Evolutionary conservation across 30 jellyfish, hydroid and myxozoan species (phyloP), one percentile per base, ranked within the genome.

Genomic region (Aurelia sp.): DNA sequence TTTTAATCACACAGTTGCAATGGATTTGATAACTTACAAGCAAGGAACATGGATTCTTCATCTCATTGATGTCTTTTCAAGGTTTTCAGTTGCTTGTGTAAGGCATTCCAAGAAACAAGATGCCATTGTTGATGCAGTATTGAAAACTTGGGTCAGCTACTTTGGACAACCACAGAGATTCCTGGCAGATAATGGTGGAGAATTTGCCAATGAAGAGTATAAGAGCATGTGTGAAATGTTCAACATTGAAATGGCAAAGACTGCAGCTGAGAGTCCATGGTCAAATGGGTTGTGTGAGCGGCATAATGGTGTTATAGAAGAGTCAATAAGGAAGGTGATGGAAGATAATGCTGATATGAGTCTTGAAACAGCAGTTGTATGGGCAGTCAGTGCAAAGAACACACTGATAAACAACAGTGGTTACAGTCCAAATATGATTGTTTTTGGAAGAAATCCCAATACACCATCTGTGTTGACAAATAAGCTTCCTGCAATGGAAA

Each of bases 111-210:
- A 37, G 50, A 37, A 37, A 37, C 50, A 37, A 37, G 50, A 37
- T 37, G 3, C 50, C 50, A 37, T 37, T 4, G 50, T 37, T 37
- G 50, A 37, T 37, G 50, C 50, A 37, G 50, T 37, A 37, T 37
- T 37, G 50, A 37, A 37, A 37, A 3, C 9, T 4, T 37, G 67
- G 67, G 8, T 58, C 27, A 15, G 27, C 67, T 58, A 15, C 3
- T 58, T 5, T 13, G 67, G 67, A 15, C 27, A 17, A 57, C 87
- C 87, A 7, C 31, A 62, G 62, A 63, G 63, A 61, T 62, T 68
- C 71, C 71, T 82, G 58, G 63, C 86, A 21, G 92, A 82, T 66
- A 82, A 82, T 82, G 88, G 92, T 16, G 88, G 86, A 13, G 92
- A 82, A 82, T 82, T 67, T 70, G 68, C 63, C 77, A 82, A 82